Base-by-base conservation (phyloP, 2,113 vertebrate genomes). In the Grallaria varia region DNA sequence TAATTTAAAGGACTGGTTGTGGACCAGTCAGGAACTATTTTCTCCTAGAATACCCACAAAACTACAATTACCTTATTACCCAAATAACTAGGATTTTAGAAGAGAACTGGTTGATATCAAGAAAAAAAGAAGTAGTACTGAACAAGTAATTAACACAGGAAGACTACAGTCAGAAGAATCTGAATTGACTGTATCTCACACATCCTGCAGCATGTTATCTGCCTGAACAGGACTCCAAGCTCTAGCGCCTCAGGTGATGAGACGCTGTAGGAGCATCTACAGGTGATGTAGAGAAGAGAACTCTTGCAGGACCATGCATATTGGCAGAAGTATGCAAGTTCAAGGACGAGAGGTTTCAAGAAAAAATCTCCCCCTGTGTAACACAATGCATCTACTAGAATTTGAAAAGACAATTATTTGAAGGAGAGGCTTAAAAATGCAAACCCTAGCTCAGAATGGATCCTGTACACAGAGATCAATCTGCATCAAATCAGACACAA, bases 161-260 rank as follows among this genome's bases (percentile, higher is more conserved):
- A 72, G 33, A 33, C 16, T 30, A 47, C 24, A 60, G 37, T 33
- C 40, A 74, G 69, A 78, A 89, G 74, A 69, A 69, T 45, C 4
- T 33, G 31, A 72, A 72, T 20, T 27, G 40, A 25, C 39, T 55
- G n/a, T 44, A 87, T 68, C 58, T 53, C 9, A 3, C 0, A 4
- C 5, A 81, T 83, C 37, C 67, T 58, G 53, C 24, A 49, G 74
- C 37, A 27, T 0, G 0, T 0, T 0, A 1, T 45, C 59, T 89
- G 64, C 14, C 56, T 69, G 58, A 84, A 31, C 23, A 16, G 22
- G 78, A 52, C 30, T 28, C 27, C 12, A 39, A 37, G 24, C 13
- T 64, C 72, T 69, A 91, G 52, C 73, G 49, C n/a, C 58, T 44
- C 62, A 20, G 31, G 45, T 25, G 55, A 49, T 55, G 71, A 84